Conservation (phyloP, 2,797 vertebrate species). For the Lepidocolaptes lacrymiger region DNA sequence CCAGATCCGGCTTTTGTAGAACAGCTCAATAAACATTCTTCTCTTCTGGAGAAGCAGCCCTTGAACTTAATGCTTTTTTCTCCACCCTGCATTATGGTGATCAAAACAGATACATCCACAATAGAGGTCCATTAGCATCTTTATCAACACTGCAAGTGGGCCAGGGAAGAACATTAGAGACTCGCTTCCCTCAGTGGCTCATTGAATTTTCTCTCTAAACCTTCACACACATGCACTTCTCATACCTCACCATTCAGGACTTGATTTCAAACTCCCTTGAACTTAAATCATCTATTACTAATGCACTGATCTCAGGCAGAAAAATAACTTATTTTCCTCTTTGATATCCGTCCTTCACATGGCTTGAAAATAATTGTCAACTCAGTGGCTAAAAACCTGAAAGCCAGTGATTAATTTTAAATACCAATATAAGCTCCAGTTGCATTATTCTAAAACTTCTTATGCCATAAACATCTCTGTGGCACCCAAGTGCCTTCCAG, state of each 20-base stretch:
- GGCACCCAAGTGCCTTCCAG: slow-evolving; percentile 33
- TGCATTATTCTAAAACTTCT: slow-evolving; percentile 40
- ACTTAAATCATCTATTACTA: background rate
- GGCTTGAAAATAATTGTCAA: slow-evolving; percentile 20
- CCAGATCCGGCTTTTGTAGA: background rate
- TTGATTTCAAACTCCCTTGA: slow-evolving; percentile 2
- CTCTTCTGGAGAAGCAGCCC: background rate
- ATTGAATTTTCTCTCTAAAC: background rate
- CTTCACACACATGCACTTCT: background rate
- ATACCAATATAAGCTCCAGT: background rate
- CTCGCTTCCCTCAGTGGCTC: background rate
- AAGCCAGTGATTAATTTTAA: slow-evolving; percentile 33
- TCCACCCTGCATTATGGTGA: background rate
- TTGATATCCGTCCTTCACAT: background rate
- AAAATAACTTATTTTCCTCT: background rate
- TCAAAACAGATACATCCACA: slow-evolving; percentile 3
- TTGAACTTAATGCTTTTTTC: background rate
- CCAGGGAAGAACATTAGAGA: background rate
- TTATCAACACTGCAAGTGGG: background rate
- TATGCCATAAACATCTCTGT: background rate
- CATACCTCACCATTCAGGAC: background rate
- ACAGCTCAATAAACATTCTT: background rate
- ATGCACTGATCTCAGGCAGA: background rate
- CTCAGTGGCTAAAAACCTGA: background rate
- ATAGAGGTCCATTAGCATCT: slow-evolving; percentile 33